phyloP scores from a whole-genome alignment of 2,888 invertebrate species.

The Dasypolia templi region DNA sequence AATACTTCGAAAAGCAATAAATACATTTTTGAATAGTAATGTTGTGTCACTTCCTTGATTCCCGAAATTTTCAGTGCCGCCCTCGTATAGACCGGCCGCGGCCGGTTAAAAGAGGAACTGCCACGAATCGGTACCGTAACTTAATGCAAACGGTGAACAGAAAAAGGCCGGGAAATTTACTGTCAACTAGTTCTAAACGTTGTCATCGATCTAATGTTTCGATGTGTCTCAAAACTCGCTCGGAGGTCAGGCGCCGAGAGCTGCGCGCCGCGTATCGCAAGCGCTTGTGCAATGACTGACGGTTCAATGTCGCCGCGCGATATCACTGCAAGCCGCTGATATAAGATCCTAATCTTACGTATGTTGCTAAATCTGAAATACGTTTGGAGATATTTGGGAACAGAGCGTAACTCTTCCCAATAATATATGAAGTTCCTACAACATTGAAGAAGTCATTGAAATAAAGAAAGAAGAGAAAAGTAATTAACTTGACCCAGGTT shows the following conservation, averaged over 20 bases:
- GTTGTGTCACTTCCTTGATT: no score
- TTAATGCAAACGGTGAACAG: neutral
- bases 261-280: conserved; percentile 23
- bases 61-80: no score
- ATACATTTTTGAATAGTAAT: no score
- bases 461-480: no score
- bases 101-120: neutral
- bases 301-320: conserved; percentile 55
- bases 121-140: neutral
- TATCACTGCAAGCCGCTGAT: conserved; percentile 39
- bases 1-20: no score
- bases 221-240: conserved; percentile 9
- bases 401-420: neutral
- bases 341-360: conserved; percentile 16
- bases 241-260: conserved; percentile 47
- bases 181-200: neutral
- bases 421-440: neutral
- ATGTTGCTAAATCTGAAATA: conserved; percentile 14
- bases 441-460: neutral
- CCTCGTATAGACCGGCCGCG: no score
- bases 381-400: neutral
- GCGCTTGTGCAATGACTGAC: conserved; percentile 53
- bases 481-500: no score
- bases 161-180: neutral
- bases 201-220: neutral